Evolutionary conservation across 2,797 vertebrate genomes (phyloP).

Genomic region (Tolypeutes matacus): DNA sequence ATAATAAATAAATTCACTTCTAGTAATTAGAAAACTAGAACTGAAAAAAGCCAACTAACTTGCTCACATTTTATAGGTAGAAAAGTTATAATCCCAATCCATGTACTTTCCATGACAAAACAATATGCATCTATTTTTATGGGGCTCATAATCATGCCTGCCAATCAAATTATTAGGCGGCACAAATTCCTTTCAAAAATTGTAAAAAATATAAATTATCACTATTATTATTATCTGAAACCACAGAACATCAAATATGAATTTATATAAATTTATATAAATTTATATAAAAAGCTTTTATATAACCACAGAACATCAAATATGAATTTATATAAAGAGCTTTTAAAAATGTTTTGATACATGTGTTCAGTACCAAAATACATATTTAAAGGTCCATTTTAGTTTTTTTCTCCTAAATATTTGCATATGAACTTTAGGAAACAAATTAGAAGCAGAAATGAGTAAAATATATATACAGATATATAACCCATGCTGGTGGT

Average conservation of each 20-base stretch:
- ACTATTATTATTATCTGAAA: background rate
- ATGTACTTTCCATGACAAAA: background rate
- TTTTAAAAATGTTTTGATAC: slow-evolving; percentile 13
- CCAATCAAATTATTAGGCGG: background rate
- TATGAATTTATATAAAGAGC: background rate
- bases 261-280: no score
- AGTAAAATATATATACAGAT: background rate
- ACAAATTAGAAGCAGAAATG: background rate
- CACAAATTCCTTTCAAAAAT: background rate
- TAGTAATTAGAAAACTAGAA: background rate
- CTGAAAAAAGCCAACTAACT: background rate
- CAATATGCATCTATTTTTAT: background rate
- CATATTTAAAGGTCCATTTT: background rate
- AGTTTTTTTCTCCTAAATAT: background rate
- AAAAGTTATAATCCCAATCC: background rate
- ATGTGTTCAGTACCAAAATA: background rate
- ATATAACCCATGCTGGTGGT: background rate
- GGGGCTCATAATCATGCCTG: background rate
- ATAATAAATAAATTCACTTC: background rate
- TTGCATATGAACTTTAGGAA: background rate
- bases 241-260: background rate
- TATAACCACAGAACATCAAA: no score
- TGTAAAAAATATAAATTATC: background rate
- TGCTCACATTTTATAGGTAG: background rate
- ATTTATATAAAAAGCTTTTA: no score